A percentile compares a stretch with the other conserved stretches of the same genome.
Conservation (phyloP, 2,797 vertebrate genomes). For the Smutsia temminckii region DNA sequence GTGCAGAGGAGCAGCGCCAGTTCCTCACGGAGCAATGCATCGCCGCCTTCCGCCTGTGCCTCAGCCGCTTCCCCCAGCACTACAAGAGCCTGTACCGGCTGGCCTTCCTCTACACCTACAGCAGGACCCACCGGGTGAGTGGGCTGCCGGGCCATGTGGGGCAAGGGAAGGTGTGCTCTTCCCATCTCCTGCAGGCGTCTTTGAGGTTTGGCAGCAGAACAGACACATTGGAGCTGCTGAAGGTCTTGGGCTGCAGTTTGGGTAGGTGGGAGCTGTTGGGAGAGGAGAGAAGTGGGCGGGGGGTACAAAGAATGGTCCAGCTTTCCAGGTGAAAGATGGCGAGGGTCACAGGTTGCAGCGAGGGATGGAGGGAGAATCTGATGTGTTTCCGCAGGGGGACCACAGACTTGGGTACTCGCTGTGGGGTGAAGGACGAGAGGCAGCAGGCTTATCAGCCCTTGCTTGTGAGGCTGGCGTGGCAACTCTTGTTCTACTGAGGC, state of each 20-base stretch:
- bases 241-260: background rate
- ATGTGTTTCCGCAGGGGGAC: background rate
- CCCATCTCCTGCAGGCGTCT: no score
- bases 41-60: constrained; percentile 92
- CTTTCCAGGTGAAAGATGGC: background rate
- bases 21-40: constrained; percentile 94
- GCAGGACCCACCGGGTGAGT: constrained; percentile 94
- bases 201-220: background rate
- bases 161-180: no score
- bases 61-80: constrained; percentile 98
- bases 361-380: background rate
- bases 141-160: rapidly evolving
- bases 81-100: constrained; percentile 98
- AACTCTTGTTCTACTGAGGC: no score
- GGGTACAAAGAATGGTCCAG: background rate
- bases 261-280: background rate
- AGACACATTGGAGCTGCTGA: background rate
- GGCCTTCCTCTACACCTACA: constrained; percentile 94
- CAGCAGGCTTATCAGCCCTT: no score
- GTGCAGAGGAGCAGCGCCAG: constrained; percentile 89
- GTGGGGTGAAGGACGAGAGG: background rate
- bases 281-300: background rate
- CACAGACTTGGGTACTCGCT: background rate
- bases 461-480: rapidly evolving
- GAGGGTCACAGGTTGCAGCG: background rate